phyloP scores from a whole-genome alignment of 2,797 vertebrate genomes.

The Lophius americanus region DNA sequence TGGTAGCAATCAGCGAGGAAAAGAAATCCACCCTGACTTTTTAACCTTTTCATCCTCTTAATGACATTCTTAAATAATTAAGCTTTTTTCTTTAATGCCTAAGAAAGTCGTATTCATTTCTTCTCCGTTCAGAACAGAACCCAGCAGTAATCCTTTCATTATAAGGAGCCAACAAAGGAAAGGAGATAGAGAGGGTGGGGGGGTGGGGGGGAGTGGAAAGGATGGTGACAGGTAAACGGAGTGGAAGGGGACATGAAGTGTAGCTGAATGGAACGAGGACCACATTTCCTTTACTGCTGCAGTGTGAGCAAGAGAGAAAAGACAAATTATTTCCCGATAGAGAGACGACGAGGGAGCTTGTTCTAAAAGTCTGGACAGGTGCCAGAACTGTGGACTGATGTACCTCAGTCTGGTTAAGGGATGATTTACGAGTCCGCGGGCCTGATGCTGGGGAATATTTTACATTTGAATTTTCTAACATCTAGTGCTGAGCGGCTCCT shows the following conservation, averaged over 20 bases:
- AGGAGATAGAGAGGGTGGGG: conserved; percentile 52
- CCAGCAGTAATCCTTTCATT: conserved; percentile 77
- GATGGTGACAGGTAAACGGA: conserved; percentile 51
- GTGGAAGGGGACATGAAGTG: conserved; percentile 25
- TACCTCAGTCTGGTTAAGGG: conserved; percentile 42
- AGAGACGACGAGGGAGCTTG: conserved; percentile 38
- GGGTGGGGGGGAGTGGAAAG: conserved; percentile 37
- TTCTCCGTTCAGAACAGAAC: conserved; percentile 65
- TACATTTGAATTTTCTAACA: conserved; percentile 57
- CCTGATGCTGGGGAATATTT: conserved; percentile 57
- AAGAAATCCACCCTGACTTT: conserved; percentile 65
- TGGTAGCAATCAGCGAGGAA: conserved; percentile 59
- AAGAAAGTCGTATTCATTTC: conserved; percentile 71
- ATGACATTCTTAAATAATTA: conserved; percentile 81
- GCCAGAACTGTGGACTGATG: conserved; percentile 37
- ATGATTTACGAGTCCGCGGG: conserved; percentile 43
- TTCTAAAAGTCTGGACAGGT: conserved; percentile 50
- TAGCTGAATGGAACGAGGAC: conserved; percentile 11
- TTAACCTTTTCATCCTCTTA: conserved; percentile 75
- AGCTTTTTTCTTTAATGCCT: conserved; percentile 73
- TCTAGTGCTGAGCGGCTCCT: conserved; percentile 47
- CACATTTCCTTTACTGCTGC: conserved; percentile 27
- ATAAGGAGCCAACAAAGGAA: conserved; percentile 72
- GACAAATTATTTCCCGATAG: conserved; percentile 13
- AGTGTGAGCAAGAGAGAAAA: not conserved